Evolutionary conservation across 2,888 invertebrate species (phyloP), one percentile per base, ranked within the genome.

Genomic region (Camptogramma bilineatum): DNA sequence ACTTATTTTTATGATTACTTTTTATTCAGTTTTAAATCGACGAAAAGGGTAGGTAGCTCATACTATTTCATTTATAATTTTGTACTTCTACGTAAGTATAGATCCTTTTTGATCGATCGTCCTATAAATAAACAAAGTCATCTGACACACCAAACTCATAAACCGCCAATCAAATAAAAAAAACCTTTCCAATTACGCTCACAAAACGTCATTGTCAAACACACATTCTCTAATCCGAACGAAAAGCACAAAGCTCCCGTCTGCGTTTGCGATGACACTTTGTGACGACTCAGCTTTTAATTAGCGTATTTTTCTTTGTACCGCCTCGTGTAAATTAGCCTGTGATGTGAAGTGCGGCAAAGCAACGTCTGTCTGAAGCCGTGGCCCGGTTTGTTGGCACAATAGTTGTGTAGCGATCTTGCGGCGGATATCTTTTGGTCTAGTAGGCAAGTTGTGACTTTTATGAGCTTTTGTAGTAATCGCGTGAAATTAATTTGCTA

Each of bases 281-380:
- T 91, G 90, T 88, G 89, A 84, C 83, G 88, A 81, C 84, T 87
- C 88, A 28, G 78, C 90, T 93, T 92, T 93, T 91, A 92, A 93
- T 93, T 92, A 93, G 91, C 90, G 87, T 84, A 85, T 87, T 89
- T 86, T 84, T 87, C 91, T 93, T 91, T 91, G 91, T 91, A 82
- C 81, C 80, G 72, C 74, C 77, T 77, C 74, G 80, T 80, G 86
- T 82, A 89, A 89, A 92, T 92, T 92, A 92, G 92, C 91, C 90
- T 81, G 79, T 79, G 86, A 87, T 82, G 86, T 88, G 87, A 80
- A 88, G 87, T 78, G 81, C 79, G 56, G 62, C 62, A 68, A 70
- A 70, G 68, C 62, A 62, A 47, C 61, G 65, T 55, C 68, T 63
- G 64, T 51, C 62, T 58, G 54, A 62, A 52, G 52, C 18, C 54